Base-by-base conservation (phyloP, 2,888 invertebrate species). In the Sthenelais limicola region DNA sequence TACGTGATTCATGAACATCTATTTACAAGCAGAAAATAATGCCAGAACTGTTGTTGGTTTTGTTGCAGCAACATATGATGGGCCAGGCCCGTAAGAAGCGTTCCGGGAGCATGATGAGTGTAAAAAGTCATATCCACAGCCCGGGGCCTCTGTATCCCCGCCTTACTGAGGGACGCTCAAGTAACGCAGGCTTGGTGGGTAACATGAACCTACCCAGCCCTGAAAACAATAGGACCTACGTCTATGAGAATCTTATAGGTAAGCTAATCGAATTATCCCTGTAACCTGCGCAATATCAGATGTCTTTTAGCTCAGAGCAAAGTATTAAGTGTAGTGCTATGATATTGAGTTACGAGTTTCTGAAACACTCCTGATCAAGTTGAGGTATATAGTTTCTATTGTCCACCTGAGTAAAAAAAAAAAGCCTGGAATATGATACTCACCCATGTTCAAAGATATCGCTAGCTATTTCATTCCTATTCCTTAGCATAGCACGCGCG, bases 91-190 rank as follows among this genome's bases (percentile, higher is more conserved):
- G 80, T 28, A 95, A 94, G 86, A 85, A 86, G 69, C 91, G 96
- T 49, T 93, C 94, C 0, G 92, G 94, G 0, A 96, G 96, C 85
- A 92, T 96, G 69, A 97, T 95, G 92, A 96, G 96, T 2, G 93
- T 93, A 33, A 97, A 97, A 88, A 95, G 96, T 12, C 94, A 95
- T 0, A 87, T 95, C 58, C 94, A 94, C 84, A 93, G 93, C 48
- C n/a, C n/a, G n/a, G n/a, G n/a, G n/a, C 26, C 21, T 12, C 38
- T 62, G 7, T 38, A 62, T 43, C 43, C 38, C 38, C 62, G 62
- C 35, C 62, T 62, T 7, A 35, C 62, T 4, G 62, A 62, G 35
- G 94, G 94, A 3, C 91, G 96, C 5, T 96, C 96, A 83, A 62
- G 62, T 28, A 93, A 94, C 79, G 93, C 95, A 69, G 95, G 95